Conservation (phyloP, 2,888 invertebrate genomes). For the Hyposoter dolosus region DNA sequence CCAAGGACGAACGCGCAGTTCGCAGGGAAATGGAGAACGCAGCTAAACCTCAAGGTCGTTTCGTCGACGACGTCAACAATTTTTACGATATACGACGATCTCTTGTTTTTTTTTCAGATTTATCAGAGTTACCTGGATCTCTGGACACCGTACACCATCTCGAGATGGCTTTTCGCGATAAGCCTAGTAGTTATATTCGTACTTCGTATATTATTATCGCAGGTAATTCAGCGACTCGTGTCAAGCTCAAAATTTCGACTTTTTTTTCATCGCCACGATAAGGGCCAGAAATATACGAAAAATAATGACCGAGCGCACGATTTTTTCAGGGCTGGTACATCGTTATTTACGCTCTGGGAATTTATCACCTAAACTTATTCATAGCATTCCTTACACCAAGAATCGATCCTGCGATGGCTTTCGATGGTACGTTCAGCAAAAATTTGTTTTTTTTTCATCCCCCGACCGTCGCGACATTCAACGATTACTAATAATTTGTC, state of each 20-base stretch:
- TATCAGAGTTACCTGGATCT: conserved; percentile 94
- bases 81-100: neutral
- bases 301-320: too few relatives aligned
- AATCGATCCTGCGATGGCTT: conserved; percentile 98
- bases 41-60: neutral
- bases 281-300: too few relatives aligned
- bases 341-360: conserved; percentile 99
- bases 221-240: conserved; percentile 86
- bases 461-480: neutral
- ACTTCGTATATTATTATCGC: conserved; percentile 92
- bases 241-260: too few relatives aligned
- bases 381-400: conserved; percentile 99
- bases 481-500: neutral
- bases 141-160: conserved; percentile 93
- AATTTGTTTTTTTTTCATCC: neutral
- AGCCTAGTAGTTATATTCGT: conserved; percentile 91
- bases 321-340: conserved; percentile 98
- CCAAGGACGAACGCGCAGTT: neutral
- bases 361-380: conserved; percentile 99
- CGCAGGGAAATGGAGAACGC: neutral
- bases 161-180: conserved; percentile 92
- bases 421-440: conserved; percentile 89
- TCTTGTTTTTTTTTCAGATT: conserved; percentile 85
- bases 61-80: neutral
- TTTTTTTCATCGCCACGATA: neutral